Evolutionary conservation across 2,888 invertebrate species (phyloP).

Genomic region (Calameuta idolon): DNA sequence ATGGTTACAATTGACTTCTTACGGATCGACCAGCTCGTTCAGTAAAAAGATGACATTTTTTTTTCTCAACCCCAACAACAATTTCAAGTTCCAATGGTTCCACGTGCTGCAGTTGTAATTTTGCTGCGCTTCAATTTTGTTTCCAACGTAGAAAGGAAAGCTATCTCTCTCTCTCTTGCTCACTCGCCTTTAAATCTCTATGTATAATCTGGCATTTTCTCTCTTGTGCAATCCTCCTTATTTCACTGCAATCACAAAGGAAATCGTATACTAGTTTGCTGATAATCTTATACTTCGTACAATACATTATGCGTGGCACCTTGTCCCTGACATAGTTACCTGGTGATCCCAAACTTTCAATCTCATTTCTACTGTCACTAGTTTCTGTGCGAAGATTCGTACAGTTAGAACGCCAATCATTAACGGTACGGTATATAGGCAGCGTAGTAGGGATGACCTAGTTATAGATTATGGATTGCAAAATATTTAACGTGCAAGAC

Average conservation of each 20-base stretch:
- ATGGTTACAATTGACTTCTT: neutral
- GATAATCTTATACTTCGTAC: slow-evolving; percentile 33
- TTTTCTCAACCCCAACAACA: neutral
- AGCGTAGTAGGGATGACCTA: neutral
- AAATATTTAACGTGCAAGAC: neutral
- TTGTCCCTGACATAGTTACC: slow-evolving; percentile 63
- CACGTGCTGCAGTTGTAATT: neutral
- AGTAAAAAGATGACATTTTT: neutral
- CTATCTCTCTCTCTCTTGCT: neutral
- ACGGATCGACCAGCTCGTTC: too few species aligned
- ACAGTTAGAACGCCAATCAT: slow-evolving; percentile 21
- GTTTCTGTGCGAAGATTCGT: slow-evolving; percentile 18
- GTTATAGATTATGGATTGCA: neutral
- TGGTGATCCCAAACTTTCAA: slow-evolving; percentile 59
- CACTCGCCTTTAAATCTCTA: neutral
- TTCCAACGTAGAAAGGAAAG: neutral
- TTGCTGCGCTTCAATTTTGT: neutral
- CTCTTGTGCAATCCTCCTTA: slow-evolving; percentile 23
- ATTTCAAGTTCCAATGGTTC: neutral
- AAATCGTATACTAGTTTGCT: slow-evolving; percentile 18
- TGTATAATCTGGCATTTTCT: slow-evolving; percentile 16
- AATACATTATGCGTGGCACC: slow-evolving; percentile 27
- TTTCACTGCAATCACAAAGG: slow-evolving; percentile 38
- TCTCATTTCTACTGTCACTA: slow-evolving; percentile 57
- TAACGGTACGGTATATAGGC: neutral